These are phyloP conservation scores for Gonocerus acuteangulatus DNA, from an alignment of 2,888 invertebrate genomes.

Conservation along the genomic window DNA sequence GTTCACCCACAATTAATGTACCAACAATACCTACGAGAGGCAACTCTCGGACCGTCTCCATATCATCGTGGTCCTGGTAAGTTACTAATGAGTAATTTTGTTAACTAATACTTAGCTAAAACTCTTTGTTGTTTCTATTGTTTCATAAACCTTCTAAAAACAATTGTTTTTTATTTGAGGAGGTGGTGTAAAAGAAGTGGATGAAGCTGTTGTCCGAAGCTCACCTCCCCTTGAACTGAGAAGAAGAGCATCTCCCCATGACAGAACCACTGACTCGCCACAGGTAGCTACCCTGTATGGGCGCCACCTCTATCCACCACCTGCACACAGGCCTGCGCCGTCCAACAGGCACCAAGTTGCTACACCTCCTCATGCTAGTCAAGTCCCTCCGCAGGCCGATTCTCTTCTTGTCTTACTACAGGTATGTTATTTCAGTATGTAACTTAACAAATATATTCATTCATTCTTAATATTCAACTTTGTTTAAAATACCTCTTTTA, in stretches of 20 bases:
- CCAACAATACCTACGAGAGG: slow-evolving; percentile 51
- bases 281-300: slow-evolving; percentile 59
- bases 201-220: slow-evolving; percentile 28
- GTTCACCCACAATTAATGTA: slow-evolving; percentile 50
- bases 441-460: slow-evolving; percentile 15
- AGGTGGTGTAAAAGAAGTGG: slow-evolving; percentile 12
- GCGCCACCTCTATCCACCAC: slow-evolving; percentile 41
- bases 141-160: too few relatives aligned
- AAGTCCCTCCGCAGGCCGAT: slow-evolving; percentile 75
- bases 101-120: too few relatives aligned
- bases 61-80: slow-evolving; percentile 38
- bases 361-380: slow-evolving; percentile 64
- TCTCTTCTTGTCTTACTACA: slow-evolving; percentile 68
- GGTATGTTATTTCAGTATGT: slow-evolving; percentile 44
- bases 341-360: slow-evolving; percentile 49
- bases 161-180: too few relatives aligned
- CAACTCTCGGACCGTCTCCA: slow-evolving; percentile 32
- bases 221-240: slow-evolving; percentile 37
- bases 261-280: slow-evolving; percentile 60
- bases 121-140: too few relatives aligned
- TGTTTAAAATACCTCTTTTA: neutral
- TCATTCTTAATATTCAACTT: slow-evolving; percentile 15
- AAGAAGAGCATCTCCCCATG: slow-evolving; percentile 43
- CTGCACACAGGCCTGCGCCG: slow-evolving; percentile 44
- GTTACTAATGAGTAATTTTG: slow-evolving; percentile 15